A percentile compares a stretch with the other conserved stretches of the same genome.
Evolutionary conservation across 2,797 vertebrate genomes (phyloP).

Genomic region (Aldrovandia affinis): DNA sequence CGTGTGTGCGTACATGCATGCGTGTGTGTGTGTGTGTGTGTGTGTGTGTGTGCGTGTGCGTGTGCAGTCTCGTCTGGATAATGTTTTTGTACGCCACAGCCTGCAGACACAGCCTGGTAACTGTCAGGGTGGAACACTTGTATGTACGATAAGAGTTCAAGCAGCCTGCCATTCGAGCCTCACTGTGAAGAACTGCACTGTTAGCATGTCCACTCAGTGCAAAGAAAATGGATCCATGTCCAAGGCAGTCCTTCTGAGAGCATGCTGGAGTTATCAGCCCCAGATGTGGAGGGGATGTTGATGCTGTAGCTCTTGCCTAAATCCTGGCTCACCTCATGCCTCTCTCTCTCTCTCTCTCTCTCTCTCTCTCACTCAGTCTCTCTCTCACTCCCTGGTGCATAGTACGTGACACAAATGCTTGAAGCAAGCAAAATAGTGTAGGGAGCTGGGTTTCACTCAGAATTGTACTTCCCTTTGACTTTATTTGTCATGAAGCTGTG

Average conservation of each 20-base stretch:
- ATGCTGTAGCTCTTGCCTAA: neutral
- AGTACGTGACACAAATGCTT: neutral
- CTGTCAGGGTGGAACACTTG: neutral
- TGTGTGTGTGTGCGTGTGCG: neutral
- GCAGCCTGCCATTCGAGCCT: neutral
- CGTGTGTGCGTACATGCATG: neutral
- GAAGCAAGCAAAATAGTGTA: neutral
- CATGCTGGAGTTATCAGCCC: constrained; percentile 63
- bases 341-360: neutral
- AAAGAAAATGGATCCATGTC: constrained; percentile 36
- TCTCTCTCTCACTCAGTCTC: neutral
- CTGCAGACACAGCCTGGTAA: neutral
- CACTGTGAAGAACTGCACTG: neutral
- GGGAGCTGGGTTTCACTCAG: neutral
- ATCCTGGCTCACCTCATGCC: constrained; percentile 7
- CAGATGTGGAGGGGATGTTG: constrained; percentile 65
- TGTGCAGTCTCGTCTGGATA: neutral
- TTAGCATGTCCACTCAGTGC: neutral
- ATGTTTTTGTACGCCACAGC: neutral
- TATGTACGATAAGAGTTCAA: neutral
- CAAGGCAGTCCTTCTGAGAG: constrained; percentile 63
- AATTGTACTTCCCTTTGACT: neutral
- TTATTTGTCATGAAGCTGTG: neutral
- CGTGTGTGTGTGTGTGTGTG: neutral
- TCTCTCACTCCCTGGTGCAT: neutral